Evolutionary conservation across 2,797 vertebrate genomes (phyloP).

Genomic region (Erpetoichthys calabaricus): DNA sequence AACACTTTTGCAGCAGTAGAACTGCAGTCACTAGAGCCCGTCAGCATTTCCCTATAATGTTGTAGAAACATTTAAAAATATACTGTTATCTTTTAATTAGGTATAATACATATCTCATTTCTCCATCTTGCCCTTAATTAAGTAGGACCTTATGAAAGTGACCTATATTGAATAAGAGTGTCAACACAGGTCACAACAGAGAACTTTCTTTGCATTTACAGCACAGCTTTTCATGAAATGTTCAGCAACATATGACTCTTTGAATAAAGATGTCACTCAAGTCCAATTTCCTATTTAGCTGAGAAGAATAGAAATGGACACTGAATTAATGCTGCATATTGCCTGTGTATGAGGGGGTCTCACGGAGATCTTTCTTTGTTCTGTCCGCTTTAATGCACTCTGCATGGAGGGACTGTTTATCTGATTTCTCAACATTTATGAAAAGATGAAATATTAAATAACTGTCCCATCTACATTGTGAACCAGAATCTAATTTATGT

Average conservation of each 20-base stretch:
- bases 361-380: slow-evolving; percentile 39
- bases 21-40: too few relatives aligned
- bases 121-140: slow-evolving; percentile 35
- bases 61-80: too few relatives aligned
- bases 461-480: slow-evolving; percentile 35
- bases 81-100: too few relatives aligned
- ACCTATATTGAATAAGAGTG: slow-evolving; percentile 25
- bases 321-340: slow-evolving; percentile 41
- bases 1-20: too few relatives aligned
- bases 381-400: slow-evolving; percentile 41
- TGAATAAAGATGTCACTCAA: slow-evolving; percentile 54
- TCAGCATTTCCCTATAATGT: too few relatives aligned
- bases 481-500: slow-evolving; percentile 51
- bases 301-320: slow-evolving; percentile 29
- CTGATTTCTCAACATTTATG: slow-evolving; percentile 43
- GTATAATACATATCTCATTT: slow-evolving; percentile 25
- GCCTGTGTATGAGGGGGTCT: slow-evolving; percentile 37
- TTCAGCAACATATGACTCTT: slow-evolving; percentile 31
- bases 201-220: slow-evolving; percentile 24
- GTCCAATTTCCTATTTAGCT: slow-evolving; percentile 29
- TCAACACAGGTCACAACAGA: slow-evolving; percentile 35
- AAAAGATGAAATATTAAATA: slow-evolving; percentile 54
- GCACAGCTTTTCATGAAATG: slow-evolving; percentile 37
- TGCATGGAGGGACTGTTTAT: slow-evolving; percentile 42
- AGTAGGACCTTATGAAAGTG: slow-evolving; percentile 37